phyloP scores from a whole-genome alignment of 2,888 invertebrate species.

The Callosobruchus maculatus region DNA sequence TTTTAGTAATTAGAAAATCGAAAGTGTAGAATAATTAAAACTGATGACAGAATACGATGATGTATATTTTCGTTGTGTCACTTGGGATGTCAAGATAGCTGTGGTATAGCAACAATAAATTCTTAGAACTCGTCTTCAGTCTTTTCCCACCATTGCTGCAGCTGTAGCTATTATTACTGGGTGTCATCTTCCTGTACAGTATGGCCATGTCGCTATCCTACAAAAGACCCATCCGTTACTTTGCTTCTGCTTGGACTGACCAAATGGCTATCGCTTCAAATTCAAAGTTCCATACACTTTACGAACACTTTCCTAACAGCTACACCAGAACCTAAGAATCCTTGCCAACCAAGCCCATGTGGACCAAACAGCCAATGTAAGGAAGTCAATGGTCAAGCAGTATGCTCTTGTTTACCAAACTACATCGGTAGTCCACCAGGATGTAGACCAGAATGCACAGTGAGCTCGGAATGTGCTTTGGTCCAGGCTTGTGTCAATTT shows the following conservation, averaged over 20 bases:
- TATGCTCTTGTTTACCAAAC: slow-evolving; percentile 62
- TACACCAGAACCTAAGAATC: slow-evolving; percentile 48
- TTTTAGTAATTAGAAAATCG: no score
- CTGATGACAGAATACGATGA: no score
- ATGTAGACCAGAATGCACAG: slow-evolving; percentile 70
- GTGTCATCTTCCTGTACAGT: neutral
- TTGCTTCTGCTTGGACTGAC: neutral
- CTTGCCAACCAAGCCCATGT: slow-evolving; percentile 75
- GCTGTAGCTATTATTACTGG: no score
- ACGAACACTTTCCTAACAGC: neutral
- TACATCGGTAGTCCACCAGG: slow-evolving; percentile 67
- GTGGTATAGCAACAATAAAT: no score
- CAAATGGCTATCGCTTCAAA: neutral
- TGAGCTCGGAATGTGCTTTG: slow-evolving; percentile 69
- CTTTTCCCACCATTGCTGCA: no score
- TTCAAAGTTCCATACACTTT: neutral
- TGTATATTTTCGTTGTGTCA: no score
- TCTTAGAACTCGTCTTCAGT: no score
- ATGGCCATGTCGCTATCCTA: neutral
- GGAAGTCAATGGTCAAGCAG: slow-evolving; percentile 56
- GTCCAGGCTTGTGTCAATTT: slow-evolving; percentile 72
- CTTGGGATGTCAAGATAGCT: no score
- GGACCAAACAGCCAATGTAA: slow-evolving; percentile 69
- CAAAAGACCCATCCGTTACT: neutral
- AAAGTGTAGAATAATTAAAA: no score